Evolutionary conservation across 2,113 vertebrate genomes (phyloP), one percentile per base, ranked within the genome.

Genomic region (Hippolais icterina): DNA sequence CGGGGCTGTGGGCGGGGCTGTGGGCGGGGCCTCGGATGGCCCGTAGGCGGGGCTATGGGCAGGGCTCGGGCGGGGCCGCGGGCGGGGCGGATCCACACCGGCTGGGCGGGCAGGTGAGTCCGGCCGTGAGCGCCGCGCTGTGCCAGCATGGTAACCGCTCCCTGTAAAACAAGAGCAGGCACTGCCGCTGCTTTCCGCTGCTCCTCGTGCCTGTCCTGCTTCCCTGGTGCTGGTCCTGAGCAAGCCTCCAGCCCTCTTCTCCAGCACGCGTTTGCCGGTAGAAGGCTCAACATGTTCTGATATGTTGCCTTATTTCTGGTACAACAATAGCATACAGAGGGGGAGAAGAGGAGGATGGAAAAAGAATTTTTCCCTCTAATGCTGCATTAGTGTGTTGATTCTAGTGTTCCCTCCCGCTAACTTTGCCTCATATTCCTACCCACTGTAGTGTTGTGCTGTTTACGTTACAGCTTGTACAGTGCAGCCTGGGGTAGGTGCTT

Each of bases 401-500:
- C 85, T 8, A 12, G 6, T 42, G 75, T 84, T 35, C 46, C 29
- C 24, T 87, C 46, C 25, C 10, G 35, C 69, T 68, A 27, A 25
- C 41, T 80, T 64, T 25, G 49, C 49, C 46, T 57, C 15, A 0
- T 88, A 70, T 80, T 54, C 75, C 63, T 86, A 4, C 37, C 44
- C 56, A 1, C 39, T 31, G 27, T 5, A 10, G 22, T 18, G 29
- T 25, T 82, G 42, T 35, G 37, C 44, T 71, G 11, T 72, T 90
- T 49, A 27, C 53, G 4, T 41, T n/a, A 1, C 0, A 47, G 84
- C 72, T 52, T 19, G 52, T 71, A 28, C 42, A 8, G 41, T 3
- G 37, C 59, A 68, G 94, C 75, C 35, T 15, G 37, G 89, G 27
- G 39, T 90, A 78, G 90, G 87, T 80, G 87, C 81, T 78, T 27